Base-by-base conservation (phyloP, 2,888 invertebrate genomes). In the Conistra vaccinii region DNA sequence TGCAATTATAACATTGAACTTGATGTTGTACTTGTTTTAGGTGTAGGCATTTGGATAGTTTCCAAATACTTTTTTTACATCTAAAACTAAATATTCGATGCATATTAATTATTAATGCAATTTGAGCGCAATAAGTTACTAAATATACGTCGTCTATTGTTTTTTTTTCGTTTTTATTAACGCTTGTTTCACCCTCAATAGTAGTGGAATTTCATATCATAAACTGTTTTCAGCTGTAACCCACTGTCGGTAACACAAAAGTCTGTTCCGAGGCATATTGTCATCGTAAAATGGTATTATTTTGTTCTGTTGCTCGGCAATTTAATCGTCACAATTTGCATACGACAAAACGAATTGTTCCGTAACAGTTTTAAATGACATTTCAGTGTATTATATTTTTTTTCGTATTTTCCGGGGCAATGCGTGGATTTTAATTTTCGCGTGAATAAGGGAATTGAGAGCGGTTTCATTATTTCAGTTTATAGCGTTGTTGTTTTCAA, bases 321-420 rank as follows among this genome's bases (percentile, higher is more conserved):
- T 84, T 84, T 77, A 79, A 86, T 81, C 75, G 81, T 67, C 68
- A 63, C 67, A 74, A 85, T 85, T 86, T 86, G 75, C 79, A 85
- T 84, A 70, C 65, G 71, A 48, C 48, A 61, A 63, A 81, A 67
- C 72, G 76, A 71, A 86, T 75, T 79, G 78, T 73, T 67, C 76
- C 17, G 81, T 79, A 86, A 84, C 81, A 79, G 77, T 81, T 85
- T 81, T 84, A 85, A 85, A 85, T 79, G 69, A 72, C 67, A 58
- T 77, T 85, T 63, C 69, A 55, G 23, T 32, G 61, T 76, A 73
- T 81, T 55, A 71, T 51, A 63, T 61, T 75, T 75, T n/a, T 67
- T 62, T 42, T 53, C 39, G 57, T 58, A 6, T 71, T 86, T 81
- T 80, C 57, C 26, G 29, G 45, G 29, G 20, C 48, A 78, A 26